Evolutionary conservation across 1,140 invertebrate genomes (phyloP), one percentile per base, ranked within the genome.

Genomic region (Pseudomyrmex dendroicus): DNA sequence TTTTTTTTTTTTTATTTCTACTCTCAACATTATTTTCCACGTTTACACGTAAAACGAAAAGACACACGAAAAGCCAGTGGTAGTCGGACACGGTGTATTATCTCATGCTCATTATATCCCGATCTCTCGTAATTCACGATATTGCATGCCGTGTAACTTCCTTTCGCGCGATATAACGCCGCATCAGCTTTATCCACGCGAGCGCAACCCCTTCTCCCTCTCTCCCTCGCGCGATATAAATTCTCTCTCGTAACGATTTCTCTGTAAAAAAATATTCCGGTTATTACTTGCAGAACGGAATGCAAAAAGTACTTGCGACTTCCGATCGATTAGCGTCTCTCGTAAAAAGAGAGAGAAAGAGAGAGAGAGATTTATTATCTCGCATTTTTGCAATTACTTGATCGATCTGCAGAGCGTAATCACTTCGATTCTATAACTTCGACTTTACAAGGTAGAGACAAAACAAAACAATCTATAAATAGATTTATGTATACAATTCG

Each of bases 101-200:
- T 67, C 61, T 67, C 61, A 82, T 73, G 52, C 68, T 82, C 54
- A 80, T 82, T 84, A 82, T 52, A 67, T 64, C 73, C 73, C 68
- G 61, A 46, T 73, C 76, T 70, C 76, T 12, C 22, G 76, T 66
- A 48, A 61, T 80, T 50, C 20, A 72, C 44, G 68, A 2, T 61
- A 66, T 77, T 52, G 68, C 83, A 72, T 84, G 67, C 66, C 67
- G 46, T 48, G 46, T 77, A 77, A 84, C 76, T 84, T 84, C 83
- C 76, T 82, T 68, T 84, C 67, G 48, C 66, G 66, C 64, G 76
- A 72, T 82, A 72, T 68, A 68, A 84, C 56, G 22, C 12, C 54
- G 44, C 35, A 70, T 64, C 64, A 52, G 20, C 17, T 70, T 70
- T 25, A 82, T 84, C 50, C 68, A 50, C 44, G 20, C 64, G 25